Evolutionary conservation across 2,113 vertebrate species (phyloP), one percentile per base, ranked within the genome.

Genomic region (Sinosuthora webbiana): DNA sequence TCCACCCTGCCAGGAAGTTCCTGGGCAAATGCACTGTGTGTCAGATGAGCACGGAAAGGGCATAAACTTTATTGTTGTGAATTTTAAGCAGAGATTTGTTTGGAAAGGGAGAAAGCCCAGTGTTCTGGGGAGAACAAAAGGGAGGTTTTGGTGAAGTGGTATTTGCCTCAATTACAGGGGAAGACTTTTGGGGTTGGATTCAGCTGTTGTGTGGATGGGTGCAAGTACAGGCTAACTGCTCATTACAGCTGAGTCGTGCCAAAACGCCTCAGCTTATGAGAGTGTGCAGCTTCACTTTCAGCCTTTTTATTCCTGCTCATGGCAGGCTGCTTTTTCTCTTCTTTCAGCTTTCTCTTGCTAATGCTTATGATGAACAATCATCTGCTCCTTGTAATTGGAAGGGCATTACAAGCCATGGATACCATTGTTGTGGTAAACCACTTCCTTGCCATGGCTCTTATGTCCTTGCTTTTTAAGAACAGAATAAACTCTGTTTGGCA

Each of bases 301-400:
- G 50, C 25, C 64, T 91, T 85, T 87, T 79, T 42, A 70, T 76
- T 78, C 80, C 84, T 56, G 22, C 15, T 56, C 49, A 70, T 60
- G n/a, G 57, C 57, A 86, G 64, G 53, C 63, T 90, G 74, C 37
- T 87, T 71, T 11, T 85, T 52, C 63, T 79, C 74, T 79, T 55
- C 76, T 88, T 90, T 77, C 59, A 47, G 83, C 64, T 80, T 83
- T 91, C 63, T 85, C 44, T 80, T 37, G 87, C 45, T 89, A 78
- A 67, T 64, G 15, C 91, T 93, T 93, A 47, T 63, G 90, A 96
- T 96, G 96, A 95, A 89, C 86, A 35, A n/a, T 52, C 18, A 18
- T 80, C 53, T 91, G 56, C 49, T 71, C 56, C 64, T 93, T 77
- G 95, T 95, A 95, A 88, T 42, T 90, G 84, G 30, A 53, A 92